These are phyloP conservation scores for Meloe dianella DNA, from an alignment of 2,888 invertebrate species.

Conservation along the genomic window DNA sequence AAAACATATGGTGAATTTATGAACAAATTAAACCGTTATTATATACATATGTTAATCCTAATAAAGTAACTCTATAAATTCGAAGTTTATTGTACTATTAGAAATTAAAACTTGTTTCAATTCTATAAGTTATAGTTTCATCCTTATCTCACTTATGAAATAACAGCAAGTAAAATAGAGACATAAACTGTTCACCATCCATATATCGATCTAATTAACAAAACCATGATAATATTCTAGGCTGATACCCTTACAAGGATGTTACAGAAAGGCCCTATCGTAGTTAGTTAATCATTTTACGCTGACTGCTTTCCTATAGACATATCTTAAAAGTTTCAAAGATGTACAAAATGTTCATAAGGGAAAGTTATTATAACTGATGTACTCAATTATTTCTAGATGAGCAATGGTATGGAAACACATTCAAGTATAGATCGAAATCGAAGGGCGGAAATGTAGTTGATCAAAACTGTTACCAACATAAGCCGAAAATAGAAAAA, in stretches of 20 bases:
- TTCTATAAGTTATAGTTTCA: not conserved
- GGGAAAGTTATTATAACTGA: not conserved
- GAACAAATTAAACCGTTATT: not conserved
- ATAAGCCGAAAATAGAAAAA: not conserved
- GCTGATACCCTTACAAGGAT: too few relatives aligned
- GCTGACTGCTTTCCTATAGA: too few relatives aligned
- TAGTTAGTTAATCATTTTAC: too few relatives aligned
- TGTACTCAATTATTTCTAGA: not conserved
- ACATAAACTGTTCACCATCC: not conserved
- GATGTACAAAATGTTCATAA: too few relatives aligned
- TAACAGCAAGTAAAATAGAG: not conserved
- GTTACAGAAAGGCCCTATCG: too few relatives aligned
- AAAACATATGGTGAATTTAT: not conserved
- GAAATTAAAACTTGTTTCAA: not conserved
- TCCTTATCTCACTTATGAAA: not conserved
- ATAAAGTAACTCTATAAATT: not conserved
- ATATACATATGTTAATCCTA: not conserved
- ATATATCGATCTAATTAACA: too few relatives aligned
- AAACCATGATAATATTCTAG: too few relatives aligned
- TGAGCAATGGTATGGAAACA: not conserved
- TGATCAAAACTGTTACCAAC: not conserved
- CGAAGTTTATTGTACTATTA: not conserved
- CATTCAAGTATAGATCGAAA: not conserved
- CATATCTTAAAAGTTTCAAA: too few relatives aligned
- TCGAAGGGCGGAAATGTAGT: not conserved